A percentile compares a stretch with the other conserved stretches of the same genome.
phyloP scores from a whole-genome alignment of 1,140 invertebrate genomes.

The Cheumatopsyche charites region DNA sequence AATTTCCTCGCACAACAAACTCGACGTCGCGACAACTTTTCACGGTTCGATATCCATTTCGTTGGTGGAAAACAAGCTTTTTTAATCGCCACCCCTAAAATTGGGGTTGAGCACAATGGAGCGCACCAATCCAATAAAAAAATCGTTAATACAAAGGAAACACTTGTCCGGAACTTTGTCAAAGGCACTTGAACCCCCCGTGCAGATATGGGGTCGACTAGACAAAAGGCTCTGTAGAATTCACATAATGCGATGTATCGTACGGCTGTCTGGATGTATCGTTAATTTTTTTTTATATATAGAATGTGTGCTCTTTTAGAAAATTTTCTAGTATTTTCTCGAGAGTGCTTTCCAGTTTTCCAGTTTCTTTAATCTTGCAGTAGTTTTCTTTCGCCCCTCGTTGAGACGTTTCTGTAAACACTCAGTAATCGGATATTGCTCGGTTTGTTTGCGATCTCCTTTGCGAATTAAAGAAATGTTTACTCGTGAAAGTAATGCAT shows the following conservation, averaged over 20 bases:
- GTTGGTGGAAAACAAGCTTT: background rate
- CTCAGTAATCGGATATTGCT: conserved; percentile 38
- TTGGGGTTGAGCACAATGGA: conserved; percentile 32
- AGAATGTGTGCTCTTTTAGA: too few relatives aligned
- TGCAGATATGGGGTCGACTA: conserved; percentile 4
- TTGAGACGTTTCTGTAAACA: conserved; percentile 23
- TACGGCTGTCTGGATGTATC: background rate
- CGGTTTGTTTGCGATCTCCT: conserved; percentile 28
- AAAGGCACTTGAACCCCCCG: conserved; percentile 30
- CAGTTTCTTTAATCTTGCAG: background rate
- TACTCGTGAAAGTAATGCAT: background rate
- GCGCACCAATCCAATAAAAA: conserved; percentile 43
- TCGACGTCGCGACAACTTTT: too few relatives aligned
- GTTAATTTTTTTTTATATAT: too few relatives aligned
- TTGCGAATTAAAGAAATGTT: background rate
- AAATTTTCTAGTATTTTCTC: too few relatives aligned
- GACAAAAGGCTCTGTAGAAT: conserved; percentile 28
- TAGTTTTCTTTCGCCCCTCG: background rate
- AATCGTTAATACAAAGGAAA: conserved; percentile 46
- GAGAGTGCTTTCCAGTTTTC: too few relatives aligned
- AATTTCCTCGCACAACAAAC: too few relatives aligned
- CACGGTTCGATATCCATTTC: background rate
- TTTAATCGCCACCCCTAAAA: conserved; percentile 10
- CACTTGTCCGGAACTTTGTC: conserved; percentile 41
- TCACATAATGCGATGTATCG: background rate